These are phyloP conservation scores for Oryzias dopingdopingensis DNA, from an alignment of 2,797 vertebrate genomes.

Conservation along the genomic window DNA sequence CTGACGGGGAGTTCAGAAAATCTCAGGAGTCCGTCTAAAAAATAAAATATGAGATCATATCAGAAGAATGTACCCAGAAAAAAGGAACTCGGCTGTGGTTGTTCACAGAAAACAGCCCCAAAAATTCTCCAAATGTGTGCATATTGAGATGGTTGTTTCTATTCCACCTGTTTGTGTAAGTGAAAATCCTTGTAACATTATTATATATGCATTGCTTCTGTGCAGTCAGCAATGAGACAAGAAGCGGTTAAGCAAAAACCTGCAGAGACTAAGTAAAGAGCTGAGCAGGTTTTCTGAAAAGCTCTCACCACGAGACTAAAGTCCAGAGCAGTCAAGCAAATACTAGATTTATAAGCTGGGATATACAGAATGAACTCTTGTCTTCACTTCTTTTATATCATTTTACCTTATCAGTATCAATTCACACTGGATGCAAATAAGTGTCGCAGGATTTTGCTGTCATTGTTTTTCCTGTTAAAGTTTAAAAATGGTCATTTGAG, in stretches of 20 bases:
- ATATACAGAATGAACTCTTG: too few species aligned
- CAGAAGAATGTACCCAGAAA: conserved; percentile 31
- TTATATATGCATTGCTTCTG: conserved; percentile 57
- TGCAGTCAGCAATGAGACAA: conserved; percentile 47
- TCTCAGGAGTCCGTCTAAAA: conserved; percentile 35
- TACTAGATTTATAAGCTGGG: not conserved
- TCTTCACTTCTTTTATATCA: too few species aligned
- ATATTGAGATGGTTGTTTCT: conserved; percentile 54
- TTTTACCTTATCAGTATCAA: too few species aligned
- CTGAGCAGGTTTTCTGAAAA: conserved; percentile 44
- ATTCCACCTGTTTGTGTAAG: conserved; percentile 41
- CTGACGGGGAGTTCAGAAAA: conserved; percentile 38
- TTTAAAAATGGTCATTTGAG: too few species aligned
- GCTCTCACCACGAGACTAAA: conserved; percentile 48
- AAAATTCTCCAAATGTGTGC: conserved; percentile 63
- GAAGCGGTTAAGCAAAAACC: conserved; percentile 30
- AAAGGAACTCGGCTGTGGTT: conserved; percentile 47
- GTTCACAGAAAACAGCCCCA: conserved; percentile 37
- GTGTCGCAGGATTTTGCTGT: too few species aligned
- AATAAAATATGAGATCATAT: conserved; percentile 21
- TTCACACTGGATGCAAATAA: too few species aligned
- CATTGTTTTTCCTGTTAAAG: too few species aligned
- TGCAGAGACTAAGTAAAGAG: conserved; percentile 34
- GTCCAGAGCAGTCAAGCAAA: conserved; percentile 56
- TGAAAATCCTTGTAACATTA: conserved; percentile 51